These are phyloP conservation scores for Diorhabda carinulata DNA, from an alignment of 1,140 invertebrate genomes.

Conservation along the genomic window DNA sequence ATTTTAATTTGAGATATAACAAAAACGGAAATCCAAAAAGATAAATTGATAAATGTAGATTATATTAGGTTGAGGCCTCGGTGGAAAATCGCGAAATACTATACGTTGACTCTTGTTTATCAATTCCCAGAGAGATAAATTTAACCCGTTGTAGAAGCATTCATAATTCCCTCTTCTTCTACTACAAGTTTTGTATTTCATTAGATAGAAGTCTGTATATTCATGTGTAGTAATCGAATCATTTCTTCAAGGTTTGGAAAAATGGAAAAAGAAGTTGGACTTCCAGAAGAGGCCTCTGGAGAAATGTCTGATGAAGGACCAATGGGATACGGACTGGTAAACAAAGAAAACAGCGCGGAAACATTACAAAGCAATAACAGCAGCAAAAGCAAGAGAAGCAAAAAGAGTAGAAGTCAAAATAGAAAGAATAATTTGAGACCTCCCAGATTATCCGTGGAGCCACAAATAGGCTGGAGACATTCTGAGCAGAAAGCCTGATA, in stretches of 20 bases:
- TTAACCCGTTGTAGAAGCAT: too few relatives aligned
- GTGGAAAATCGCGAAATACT: too few relatives aligned
- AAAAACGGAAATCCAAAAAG: too few relatives aligned
- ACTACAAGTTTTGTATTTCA: too few relatives aligned
- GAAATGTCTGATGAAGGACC: background rate
- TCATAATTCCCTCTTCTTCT: too few relatives aligned
- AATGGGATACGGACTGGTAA: slow-evolving; percentile 8
- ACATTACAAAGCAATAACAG: slow-evolving; percentile 16
- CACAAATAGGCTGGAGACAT: background rate
- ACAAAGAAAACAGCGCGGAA: slow-evolving; percentile 5
- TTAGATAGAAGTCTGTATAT: too few relatives aligned
- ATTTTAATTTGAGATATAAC: too few relatives aligned
- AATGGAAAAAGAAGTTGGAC: slow-evolving; percentile 7
- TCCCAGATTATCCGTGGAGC: background rate
- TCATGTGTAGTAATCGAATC: too few relatives aligned
- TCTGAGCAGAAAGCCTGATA: background rate
- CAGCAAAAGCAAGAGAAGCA: slow-evolving; percentile 11
- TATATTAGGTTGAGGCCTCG: too few relatives aligned
- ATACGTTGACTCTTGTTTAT: too few relatives aligned
- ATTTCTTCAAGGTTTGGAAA: background rate
- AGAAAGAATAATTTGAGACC: background rate
- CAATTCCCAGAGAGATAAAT: too few relatives aligned
- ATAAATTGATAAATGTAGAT: too few relatives aligned
- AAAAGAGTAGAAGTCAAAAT: background rate
- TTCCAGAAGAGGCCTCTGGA: background rate